Evolutionary conservation across 2,113 vertebrate genomes (phyloP).

Genomic region (Morphnarchus princeps): DNA sequence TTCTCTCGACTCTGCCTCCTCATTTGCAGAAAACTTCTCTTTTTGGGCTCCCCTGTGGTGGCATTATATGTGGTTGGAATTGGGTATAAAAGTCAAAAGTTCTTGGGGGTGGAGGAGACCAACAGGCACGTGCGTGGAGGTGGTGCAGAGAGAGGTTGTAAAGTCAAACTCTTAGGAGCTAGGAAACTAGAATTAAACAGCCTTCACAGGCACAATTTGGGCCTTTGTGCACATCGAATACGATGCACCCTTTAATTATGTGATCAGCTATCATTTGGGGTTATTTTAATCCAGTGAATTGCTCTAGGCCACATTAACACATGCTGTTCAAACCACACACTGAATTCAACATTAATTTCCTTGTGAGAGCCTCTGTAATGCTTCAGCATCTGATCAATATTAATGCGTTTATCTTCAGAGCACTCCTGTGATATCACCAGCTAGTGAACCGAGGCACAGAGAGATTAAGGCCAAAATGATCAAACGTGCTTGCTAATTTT

Average conservation of each 20-base stretch:
- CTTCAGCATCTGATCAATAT: conserved; percentile 28
- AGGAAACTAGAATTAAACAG: neutral
- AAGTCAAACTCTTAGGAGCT: neutral
- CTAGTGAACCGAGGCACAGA: neutral
- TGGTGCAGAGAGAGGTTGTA: neutral
- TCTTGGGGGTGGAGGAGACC: neutral
- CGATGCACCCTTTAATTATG: conserved; percentile 1
- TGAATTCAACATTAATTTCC: conserved; percentile 40
- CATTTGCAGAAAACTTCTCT: neutral
- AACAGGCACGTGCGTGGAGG: neutral
- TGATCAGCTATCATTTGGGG: neutral
- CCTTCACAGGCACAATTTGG: neutral
- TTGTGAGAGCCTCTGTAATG: neutral
- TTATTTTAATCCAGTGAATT: neutral
- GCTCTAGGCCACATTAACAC: neutral
- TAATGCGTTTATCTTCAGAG: conserved; percentile 19
- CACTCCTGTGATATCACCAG: neutral
- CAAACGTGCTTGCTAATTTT: neutral
- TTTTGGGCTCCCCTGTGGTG: neutral
- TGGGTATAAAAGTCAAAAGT: neutral
- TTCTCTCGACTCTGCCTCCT: neutral
- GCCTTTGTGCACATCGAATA: neutral
- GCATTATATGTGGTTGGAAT: neutral
- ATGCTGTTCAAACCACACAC: neutral
- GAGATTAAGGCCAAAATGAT: conserved; percentile 18